Base-by-base conservation (phyloP, 1,140 invertebrate genomes). In the Cydia pomonella region DNA sequence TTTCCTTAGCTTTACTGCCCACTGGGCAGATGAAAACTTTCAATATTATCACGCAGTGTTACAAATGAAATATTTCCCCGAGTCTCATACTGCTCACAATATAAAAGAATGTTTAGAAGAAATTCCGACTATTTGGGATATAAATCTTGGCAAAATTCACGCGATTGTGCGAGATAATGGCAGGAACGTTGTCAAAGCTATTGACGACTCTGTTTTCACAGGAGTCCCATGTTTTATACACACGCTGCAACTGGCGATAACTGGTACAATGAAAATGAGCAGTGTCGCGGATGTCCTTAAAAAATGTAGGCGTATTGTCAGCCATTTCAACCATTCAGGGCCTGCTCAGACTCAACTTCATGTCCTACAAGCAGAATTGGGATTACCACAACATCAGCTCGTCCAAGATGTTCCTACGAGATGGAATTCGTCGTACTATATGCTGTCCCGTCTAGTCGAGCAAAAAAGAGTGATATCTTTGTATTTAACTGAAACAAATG, bases 361-460 rank as follows among this genome's bases (percentile, higher is more conserved):
- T 53, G 21, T 64, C 10, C 81, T 86, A 73, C 82, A 80, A 72
- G 47, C 84, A 75, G 79, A 84, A 69, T 47, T 86, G 63, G 80
- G 75, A 41, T 83, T 82, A 59, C 77, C 81, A 9, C 41, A 85
- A n/a, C 81, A 82, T 62, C 79, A 83, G 72, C 73, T 85, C 74
- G 81, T 83, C 41, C 82, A 87, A 77, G 81, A 86, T 78, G 73
- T 83, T 1, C 82, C 66, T 64, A 86, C 81, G 9, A 64, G 84
- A n/a, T 86, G 84, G 80, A 87, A 85, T 74, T 83, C 80, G 47
- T 83, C 82, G 0, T 85, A 78, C 74, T 85, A 87, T 1, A 41
- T 41, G 38, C 3, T 27, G 3, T 27, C 25, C 1, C 25, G 25
- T 3, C 25, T 27, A 2, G 25, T 27, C 25, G 25, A 27, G 25